A percentile compares a stretch with the other conserved stretches of the same genome.
phyloP scores from a whole-genome alignment of 2,113 vertebrate genomes.

The Heloderma charlesbogerti region DNA sequence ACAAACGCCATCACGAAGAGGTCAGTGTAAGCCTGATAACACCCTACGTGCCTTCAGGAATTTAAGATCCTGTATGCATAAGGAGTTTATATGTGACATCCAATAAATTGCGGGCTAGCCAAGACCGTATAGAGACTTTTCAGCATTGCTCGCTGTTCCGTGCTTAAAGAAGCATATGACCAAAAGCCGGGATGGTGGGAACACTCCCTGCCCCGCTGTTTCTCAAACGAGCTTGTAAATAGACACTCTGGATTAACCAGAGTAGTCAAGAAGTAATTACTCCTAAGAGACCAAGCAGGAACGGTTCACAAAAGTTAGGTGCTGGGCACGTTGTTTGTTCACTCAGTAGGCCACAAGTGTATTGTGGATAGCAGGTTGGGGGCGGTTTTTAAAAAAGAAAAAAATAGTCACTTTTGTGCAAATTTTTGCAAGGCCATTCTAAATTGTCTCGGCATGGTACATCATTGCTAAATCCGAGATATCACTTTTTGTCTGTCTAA shows the following conservation, averaged over 20 bases:
- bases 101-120: no score
- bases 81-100: neutral
- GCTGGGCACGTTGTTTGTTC: neutral
- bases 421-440: neutral
- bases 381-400: no score
- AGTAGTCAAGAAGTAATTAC: neutral
- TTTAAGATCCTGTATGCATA: accelerated
- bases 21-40: constrained; percentile 55
- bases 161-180: neutral
- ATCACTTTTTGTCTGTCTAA: neutral
- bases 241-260: neutral
- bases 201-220: neutral
- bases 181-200: neutral
- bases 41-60: accelerated
- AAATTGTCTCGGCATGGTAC: neutral
- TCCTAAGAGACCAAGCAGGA: neutral
- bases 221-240: neutral
- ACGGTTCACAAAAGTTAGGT: neutral
- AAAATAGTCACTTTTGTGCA: no score
- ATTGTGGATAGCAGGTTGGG: neutral
- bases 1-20: constrained; percentile 73
- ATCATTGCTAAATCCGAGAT: neutral
- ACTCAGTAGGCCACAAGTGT: neutral
- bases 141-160: no score
- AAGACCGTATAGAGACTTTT: no score